Conservation (phyloP, 23 tunicate genomes). For the Ciona savignyi region DNA sequence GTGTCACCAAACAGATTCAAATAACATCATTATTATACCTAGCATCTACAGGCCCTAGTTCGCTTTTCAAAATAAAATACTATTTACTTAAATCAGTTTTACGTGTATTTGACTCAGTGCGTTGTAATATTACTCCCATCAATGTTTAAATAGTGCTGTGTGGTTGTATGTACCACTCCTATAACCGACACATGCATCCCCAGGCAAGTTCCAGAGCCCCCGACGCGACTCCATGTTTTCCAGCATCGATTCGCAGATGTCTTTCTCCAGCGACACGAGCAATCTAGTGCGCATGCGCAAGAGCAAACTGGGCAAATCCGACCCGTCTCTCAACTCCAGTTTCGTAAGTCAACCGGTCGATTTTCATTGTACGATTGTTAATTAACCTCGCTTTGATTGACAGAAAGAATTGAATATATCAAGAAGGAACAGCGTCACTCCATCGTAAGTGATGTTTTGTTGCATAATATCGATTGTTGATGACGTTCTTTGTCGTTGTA, state of each 20-base stretch:
- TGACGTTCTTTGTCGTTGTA: no score
- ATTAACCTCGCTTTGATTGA: neutral
- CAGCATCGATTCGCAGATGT: neutral
- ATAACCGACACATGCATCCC: neutral
- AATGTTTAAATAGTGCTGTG: no score
- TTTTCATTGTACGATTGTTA: no score
- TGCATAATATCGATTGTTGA: neutral
- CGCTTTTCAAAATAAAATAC: no score
- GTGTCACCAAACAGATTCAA: no score
- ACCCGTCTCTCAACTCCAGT: constrained; percentile 71
- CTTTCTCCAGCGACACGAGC: constrained; percentile 41
- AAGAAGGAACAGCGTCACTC: constrained; percentile 45
- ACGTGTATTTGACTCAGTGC: no score
- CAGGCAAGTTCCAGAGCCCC: constrained; percentile 4
- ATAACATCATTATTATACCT: no score
- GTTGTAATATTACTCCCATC: no score
- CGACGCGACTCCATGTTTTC: constrained; percentile 13
- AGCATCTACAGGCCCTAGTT: no score
- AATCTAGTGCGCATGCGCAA: constrained; percentile 78
- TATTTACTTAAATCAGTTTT: no score
- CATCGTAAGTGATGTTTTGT: constrained; percentile 28
- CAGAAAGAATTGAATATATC: constrained; percentile 40
- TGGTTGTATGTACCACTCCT: no score
- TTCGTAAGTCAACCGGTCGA: no score
- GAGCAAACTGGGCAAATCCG: constrained; percentile 64